Base-by-base conservation (phyloP, 2,797 vertebrate species). In the Poecilia velifera region DNA sequence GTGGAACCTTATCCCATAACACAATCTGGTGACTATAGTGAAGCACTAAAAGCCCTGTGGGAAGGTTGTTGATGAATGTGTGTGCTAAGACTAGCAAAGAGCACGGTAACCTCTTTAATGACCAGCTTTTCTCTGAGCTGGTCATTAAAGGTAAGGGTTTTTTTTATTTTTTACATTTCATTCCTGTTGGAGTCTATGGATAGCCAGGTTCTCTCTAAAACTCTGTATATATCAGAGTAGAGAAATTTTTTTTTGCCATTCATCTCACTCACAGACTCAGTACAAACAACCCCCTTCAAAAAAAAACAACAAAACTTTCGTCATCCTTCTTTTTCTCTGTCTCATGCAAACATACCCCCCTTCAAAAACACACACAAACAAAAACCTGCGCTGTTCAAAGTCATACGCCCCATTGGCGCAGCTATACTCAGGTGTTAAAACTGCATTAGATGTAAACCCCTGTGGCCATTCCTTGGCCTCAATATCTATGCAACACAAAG, bases 51-150 rank as follows among this genome's bases (percentile, higher is more conserved):
- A 73, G 76, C 84, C 90, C 89, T 76, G 73, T 84, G 92, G 91
- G 92, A 87, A 81, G 73, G 79, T 80, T 49, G 81, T 83, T 93
- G 92, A 95, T 94, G 88, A 92, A 94, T 94, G 93, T 84, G 74
- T 80, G 84, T 77, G 84, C 82, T 78, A 8, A 64, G 72, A 74
- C 82, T 68, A 62, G 86, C 81, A 75, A 86, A 82, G 87, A 92
- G 82, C 86, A 68, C 31, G 46, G 74, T 88, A 89, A 92, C 92
- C 91, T 89, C 87, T 86, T 78, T 76, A 80, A 85, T 89, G 78
- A 31, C 31, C 81, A 82, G 73, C 57, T 31, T 80, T 83, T 86
- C 84, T 81, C 76, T 76, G 72, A 64, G 66, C 80, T 78, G 80
- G 76, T 83, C 89, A 72, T 73, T 82, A 79, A 72, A 74, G 59